Percentiles rank a stretch among this genome's conserved stretches.
phyloP scores from a whole-genome alignment of 1,140 invertebrate genomes.

The Drosophila novamexicana region DNA sequence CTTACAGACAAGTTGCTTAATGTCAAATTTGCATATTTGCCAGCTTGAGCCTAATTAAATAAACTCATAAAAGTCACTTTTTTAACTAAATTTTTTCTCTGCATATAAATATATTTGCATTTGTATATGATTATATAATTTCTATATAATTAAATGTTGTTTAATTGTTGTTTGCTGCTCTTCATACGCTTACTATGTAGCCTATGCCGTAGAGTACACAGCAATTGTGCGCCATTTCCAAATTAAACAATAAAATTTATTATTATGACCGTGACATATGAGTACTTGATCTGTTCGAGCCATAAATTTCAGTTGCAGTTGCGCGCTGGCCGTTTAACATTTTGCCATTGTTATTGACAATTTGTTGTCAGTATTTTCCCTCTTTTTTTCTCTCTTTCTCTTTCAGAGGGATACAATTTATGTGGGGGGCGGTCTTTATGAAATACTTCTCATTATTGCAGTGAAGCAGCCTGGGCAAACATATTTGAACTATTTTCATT shows the following conservation, averaged over 20 bases:
- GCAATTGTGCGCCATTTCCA: slow-evolving; percentile 45
- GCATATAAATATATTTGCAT: too few species aligned
- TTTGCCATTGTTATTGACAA: slow-evolving; percentile 76
- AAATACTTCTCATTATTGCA: slow-evolving; percentile 76
- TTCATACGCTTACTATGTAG: neutral
- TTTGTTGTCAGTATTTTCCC: slow-evolving; percentile 73
- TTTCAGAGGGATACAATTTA: slow-evolving; percentile 34
- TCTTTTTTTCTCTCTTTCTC: slow-evolving; percentile 29
- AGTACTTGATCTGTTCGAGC: slow-evolving; percentile 71
- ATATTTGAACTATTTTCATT: slow-evolving; percentile 83
- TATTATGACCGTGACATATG: slow-evolving; percentile 72
- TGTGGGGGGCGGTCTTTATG: slow-evolving; percentile 60
- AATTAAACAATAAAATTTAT: slow-evolving; percentile 79
- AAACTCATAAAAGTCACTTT: neutral
- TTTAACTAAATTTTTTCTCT: too few species aligned
- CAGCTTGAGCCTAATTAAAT: neutral
- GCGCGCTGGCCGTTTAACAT: slow-evolving; percentile 50
- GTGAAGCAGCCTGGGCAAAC: slow-evolving; percentile 54
- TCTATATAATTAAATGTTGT: neutral
- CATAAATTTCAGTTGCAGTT: slow-evolving; percentile 67
- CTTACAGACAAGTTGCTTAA: neutral
- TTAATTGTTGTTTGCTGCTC: neutral
- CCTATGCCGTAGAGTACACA: neutral
- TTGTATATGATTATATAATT: neutral
- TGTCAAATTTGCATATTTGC: neutral